Percentiles rank a stretch among this genome's conserved stretches.
phyloP scores from a whole-genome alignment of 2,113 vertebrate species.

The Pangasianodon hypophthalmus region DNA sequence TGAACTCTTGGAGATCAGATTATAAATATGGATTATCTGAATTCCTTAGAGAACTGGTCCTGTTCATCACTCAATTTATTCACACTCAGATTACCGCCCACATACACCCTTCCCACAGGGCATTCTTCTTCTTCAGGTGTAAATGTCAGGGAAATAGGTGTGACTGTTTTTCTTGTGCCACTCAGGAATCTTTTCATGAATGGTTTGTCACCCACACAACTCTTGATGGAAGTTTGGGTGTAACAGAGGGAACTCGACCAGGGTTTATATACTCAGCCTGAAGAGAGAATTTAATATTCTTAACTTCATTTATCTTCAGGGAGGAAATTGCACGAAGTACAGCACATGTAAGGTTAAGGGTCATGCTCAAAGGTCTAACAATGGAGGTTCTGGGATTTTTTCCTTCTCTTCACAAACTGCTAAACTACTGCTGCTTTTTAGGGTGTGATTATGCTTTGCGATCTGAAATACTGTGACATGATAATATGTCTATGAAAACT shows the following conservation, averaged over 20 bases:
- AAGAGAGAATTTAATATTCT: not conserved
- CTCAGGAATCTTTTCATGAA: not conserved
- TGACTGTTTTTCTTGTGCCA: conserved; percentile 46
- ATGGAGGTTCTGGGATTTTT: not conserved
- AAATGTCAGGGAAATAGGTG: conserved; percentile 68
- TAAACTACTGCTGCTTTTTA: not conserved
- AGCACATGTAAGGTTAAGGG: conserved; percentile 4
- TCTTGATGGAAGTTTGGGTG: not conserved
- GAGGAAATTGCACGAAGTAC: not conserved
- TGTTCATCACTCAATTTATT: conserved; percentile 45
- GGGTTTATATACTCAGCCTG: not conserved
- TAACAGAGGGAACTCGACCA: not conserved
- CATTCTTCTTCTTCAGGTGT: conserved; percentile 62
- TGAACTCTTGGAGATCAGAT: not conserved
- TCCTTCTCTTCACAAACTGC: not conserved
- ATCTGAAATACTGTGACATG: not conserved
- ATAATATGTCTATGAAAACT: not conserved
- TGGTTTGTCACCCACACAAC: not conserved
- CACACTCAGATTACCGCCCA: conserved; percentile 47
- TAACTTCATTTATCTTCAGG: not conserved
- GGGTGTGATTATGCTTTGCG: not conserved
- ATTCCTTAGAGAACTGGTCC: not conserved
- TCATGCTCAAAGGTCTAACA: not conserved
- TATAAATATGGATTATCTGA: not conserved
- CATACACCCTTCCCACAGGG: conserved; percentile 51